Evolutionary conservation across 2,888 invertebrate genomes (phyloP), one percentile per base, ranked within the genome.

Genomic region (Cryptocheilus praepositus): DNA sequence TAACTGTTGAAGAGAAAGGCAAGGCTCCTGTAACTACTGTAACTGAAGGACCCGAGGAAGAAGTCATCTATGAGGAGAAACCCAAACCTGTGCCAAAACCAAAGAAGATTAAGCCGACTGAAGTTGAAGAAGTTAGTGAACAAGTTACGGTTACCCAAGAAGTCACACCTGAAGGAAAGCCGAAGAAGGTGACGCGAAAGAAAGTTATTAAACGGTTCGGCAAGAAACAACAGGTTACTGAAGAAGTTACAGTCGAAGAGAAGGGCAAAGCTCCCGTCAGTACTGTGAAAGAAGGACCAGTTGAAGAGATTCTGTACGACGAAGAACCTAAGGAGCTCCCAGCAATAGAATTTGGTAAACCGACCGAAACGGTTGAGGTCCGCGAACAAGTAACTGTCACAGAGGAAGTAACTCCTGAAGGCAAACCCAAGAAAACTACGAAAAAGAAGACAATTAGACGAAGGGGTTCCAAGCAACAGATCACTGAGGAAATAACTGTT

Each of bases 141-240:
- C 76, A 88, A 68, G 80, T 85, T 0, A 81, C 82, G n/a, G 81
- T 86, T 1, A 85, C 79, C 5, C 79, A 86, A 53, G 76, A 85
- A 8, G 70, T 68, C 5, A 82, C 81, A 18, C 76, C 86, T 53
- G 80, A 84, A 67, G 88, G 87, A 0, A 87, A 86, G 55, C 73
- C 85, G 0, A 86, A 55, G 45, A 80, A 75, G 45, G 74, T 73
- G 11, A 87, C 86, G 90, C 89, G 2, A 79, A 91, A 89, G 67
- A 90, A 90, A 0, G 87, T 89, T 0, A 88, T 90, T 2, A 91
- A 89, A 73, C 89, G 89, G 57, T 89, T 88, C 59, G 91, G 89
- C 0, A 0, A 49, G 15, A 71, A 79, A 72, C 49, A 76, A 71
- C 72, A 79, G 4, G 73, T 80, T 0, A 81, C 73, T 8, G 82